Percentiles rank a stretch among this genome's conserved stretches.
Conservation (phyloP, 2,113 vertebrate species). For the Pelobates fuscus region DNA sequence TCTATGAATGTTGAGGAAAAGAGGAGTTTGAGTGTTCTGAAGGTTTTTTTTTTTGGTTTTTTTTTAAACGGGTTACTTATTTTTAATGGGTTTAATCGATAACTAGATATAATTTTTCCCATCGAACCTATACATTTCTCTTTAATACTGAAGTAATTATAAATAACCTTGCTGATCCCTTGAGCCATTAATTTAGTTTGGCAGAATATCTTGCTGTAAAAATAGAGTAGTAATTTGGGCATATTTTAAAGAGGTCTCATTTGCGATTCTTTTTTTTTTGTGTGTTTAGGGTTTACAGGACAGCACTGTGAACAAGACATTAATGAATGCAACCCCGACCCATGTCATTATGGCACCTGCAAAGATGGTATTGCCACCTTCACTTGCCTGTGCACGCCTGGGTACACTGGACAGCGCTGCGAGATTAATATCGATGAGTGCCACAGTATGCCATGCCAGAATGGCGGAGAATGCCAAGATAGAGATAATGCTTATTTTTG, state of each 20-base stretch:
- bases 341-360: slow-evolving; percentile 91
- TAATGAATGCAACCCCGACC: slow-evolving; percentile 83
- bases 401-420: slow-evolving; percentile 87
- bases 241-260: background rate
- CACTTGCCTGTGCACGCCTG: slow-evolving; percentile 82
- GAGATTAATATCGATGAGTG: slow-evolving; percentile 94
- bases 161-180: no score
- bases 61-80: no score
- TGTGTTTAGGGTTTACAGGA: slow-evolving; percentile 78
- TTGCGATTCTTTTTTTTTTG: background rate
- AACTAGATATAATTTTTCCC: no score
- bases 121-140: no score
- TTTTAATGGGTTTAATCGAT: no score
- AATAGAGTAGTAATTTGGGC: no score
- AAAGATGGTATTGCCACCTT: slow-evolving; percentile 84
- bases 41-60: no score
- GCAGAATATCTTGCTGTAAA: no score
- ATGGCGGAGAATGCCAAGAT: slow-evolving; percentile 90
- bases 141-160: no score
- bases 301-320: slow-evolving; percentile 85
- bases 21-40: no score
- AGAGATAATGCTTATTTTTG: slow-evolving; percentile 81
- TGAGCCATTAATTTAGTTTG: no score
- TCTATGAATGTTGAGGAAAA: no score
- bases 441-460: slow-evolving; percentile 89